phyloP scores from a whole-genome alignment of 2,888 invertebrate species.

The Dendrolimus pini region DNA sequence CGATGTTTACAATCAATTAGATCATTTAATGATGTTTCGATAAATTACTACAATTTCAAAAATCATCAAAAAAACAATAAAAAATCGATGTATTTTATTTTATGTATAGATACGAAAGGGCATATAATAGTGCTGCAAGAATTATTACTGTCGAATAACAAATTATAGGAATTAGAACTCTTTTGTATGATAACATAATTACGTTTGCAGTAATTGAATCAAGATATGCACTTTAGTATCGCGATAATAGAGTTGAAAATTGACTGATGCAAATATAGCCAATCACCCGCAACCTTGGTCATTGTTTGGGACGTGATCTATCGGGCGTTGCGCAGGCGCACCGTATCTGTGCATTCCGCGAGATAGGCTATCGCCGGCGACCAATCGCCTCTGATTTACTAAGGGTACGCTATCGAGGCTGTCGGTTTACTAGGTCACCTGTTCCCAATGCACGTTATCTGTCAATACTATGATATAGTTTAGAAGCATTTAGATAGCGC shows the following conservation, averaged over 20 bases:
- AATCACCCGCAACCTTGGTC: not conserved
- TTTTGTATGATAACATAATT: not conserved
- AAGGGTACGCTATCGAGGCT: not conserved
- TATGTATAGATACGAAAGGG: no score
- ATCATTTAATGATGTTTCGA: no score
- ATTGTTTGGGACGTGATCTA: not conserved
- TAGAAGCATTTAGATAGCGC: not conserved
- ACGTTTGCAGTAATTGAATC: not conserved
- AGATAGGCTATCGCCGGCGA: not conserved
- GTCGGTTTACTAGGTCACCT: no score
- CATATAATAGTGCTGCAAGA: no score
- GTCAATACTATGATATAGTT: not conserved
- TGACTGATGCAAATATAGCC: not conserved
- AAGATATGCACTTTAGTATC: not conserved
- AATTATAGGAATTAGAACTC: no score
- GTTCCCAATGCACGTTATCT: not conserved
- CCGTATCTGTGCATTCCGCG: not conserved
- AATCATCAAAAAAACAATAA: no score
- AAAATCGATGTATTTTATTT: no score
- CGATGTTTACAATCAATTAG: no score
- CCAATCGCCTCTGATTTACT: not conserved
- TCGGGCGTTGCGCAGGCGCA: not conserved
- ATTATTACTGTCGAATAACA: no score
- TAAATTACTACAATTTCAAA: no score
- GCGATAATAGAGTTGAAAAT: not conserved